Evolutionary conservation across 2,888 invertebrate genomes (phyloP).

Genomic region (Tanypteryx hageni): DNA sequence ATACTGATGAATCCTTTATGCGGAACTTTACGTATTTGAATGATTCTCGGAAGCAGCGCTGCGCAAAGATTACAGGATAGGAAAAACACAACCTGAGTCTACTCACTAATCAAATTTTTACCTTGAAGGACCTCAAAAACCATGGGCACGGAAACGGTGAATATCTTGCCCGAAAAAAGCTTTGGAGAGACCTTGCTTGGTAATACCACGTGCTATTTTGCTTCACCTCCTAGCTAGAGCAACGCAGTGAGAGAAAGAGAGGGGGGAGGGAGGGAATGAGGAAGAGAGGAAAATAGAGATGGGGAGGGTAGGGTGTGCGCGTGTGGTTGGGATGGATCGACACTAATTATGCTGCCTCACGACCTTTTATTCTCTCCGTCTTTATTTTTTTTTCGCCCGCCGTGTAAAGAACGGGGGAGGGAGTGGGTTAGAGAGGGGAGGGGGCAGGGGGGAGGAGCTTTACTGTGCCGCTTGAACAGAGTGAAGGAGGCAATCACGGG

Average conservation of each 20-base stretch:
- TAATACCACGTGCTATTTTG: not conserved
- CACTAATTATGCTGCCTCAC: not conserved
- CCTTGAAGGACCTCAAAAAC: no score
- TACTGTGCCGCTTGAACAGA: not conserved
- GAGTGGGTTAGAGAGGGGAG: no score
- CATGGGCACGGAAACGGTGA: no score
- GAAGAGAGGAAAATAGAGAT: no score
- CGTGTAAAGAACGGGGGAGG: no score
- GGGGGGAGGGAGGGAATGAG: no score
- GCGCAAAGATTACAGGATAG: no score
- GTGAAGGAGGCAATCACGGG: not conserved
- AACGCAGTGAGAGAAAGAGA: not conserved
- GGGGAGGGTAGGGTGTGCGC: not conserved
- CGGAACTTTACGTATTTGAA: no score
- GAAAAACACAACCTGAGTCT: no score
- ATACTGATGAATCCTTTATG: no score
- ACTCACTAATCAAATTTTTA: no score
- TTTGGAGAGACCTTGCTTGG: not conserved
- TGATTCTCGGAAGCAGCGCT: no score
- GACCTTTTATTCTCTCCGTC: not conserved
- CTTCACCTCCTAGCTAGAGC: not conserved
- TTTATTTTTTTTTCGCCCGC: not conserved
- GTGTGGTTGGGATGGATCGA: not conserved
- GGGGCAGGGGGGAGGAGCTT: not conserved
- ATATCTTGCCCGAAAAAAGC: not conserved